Evolutionary conservation across 2,797 vertebrate species (phyloP).

Genomic region (Megalops cyprinoides): DNA sequence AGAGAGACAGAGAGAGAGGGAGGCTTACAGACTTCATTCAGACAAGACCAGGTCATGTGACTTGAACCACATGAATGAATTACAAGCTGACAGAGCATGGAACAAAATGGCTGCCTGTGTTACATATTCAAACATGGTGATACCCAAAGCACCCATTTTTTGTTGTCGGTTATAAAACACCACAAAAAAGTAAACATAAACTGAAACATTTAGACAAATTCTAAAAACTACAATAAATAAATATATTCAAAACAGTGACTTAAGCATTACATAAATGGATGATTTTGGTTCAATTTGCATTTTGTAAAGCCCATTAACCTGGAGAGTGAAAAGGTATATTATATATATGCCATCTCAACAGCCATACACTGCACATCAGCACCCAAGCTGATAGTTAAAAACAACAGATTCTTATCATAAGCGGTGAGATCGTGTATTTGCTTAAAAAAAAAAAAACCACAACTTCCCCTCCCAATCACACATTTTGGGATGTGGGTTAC

Average conservation of each 20-base stretch:
- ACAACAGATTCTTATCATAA: neutral
- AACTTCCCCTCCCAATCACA: neutral
- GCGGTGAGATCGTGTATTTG: neutral
- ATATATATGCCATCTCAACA: neutral
- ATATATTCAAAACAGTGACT: no score
- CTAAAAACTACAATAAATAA: no score
- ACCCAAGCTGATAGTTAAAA: neutral
- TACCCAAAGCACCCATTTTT: neutral
- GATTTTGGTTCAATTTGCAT: no score
- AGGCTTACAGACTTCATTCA: conserved; percentile 3
- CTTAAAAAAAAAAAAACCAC: neutral
- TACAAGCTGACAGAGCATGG: conserved; percentile 41
- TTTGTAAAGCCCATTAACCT: neutral
- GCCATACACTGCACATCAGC: no score
- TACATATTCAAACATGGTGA: neutral
- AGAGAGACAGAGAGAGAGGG: conserved; percentile 38
- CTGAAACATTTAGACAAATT: no score
- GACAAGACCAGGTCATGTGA: conserved; percentile 30
- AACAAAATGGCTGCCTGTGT: conserved; percentile 50
- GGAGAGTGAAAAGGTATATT: neutral
- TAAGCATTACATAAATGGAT: no score
- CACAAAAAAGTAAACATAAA: no score
- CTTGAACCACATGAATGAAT: neutral
- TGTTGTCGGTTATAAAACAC: neutral
- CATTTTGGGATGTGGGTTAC: neutral